Percentiles rank a stretch among this genome's conserved stretches.
Evolutionary conservation across 2,113 vertebrate species (phyloP).

Genomic region (Vulpes lagopus): DNA sequence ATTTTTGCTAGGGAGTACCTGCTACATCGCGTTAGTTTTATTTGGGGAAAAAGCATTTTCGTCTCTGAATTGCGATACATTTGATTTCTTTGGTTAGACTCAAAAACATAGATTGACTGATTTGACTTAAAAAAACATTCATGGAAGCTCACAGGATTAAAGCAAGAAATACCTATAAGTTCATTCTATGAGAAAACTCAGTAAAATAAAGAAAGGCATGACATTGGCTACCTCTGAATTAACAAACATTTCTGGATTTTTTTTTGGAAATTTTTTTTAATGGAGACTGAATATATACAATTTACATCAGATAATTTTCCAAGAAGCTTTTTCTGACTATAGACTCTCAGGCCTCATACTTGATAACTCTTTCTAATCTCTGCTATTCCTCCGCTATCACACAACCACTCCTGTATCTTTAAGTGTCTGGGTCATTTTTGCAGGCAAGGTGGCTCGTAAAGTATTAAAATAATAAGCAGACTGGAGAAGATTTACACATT

Average conservation of each 20-base stretch:
- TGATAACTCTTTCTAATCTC: background rate
- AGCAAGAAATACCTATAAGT: background rate
- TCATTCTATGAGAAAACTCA: background rate
- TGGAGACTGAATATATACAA: background rate
- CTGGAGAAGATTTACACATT: background rate
- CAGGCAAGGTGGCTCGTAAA: background rate
- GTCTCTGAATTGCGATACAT: background rate
- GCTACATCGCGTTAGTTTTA: constrained; percentile 2
- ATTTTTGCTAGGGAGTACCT: background rate
- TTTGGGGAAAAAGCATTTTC: background rate
- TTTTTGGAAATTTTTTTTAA: background rate
- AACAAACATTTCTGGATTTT: background rate
- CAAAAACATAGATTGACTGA: background rate
- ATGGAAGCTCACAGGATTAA: background rate
- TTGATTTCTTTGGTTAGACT: background rate
- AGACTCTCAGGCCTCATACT: background rate
- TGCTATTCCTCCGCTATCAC: background rate
- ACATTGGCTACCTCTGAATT: background rate
- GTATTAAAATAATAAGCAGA: background rate
- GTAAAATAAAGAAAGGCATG: constrained; percentile 2
- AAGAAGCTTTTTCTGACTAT: background rate
- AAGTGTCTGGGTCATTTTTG: background rate
- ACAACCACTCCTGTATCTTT: background rate
- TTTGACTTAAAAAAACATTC: constrained; percentile 23
- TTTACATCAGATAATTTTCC: background rate